These are phyloP conservation scores for Elachura formosa DNA, from an alignment of 2,113 vertebrate genomes.

Conservation along the genomic window DNA sequence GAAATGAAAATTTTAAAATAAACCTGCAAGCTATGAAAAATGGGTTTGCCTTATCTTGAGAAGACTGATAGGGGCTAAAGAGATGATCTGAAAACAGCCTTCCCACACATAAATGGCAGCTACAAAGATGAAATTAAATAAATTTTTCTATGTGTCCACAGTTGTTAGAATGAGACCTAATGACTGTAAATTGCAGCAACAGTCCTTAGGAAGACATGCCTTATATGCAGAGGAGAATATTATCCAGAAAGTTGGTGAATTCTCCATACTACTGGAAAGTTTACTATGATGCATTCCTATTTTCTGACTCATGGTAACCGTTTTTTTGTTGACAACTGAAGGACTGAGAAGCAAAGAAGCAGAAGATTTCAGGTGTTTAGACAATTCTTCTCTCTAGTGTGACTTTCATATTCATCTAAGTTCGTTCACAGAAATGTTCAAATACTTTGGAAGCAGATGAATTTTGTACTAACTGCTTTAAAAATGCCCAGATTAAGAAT, in stretches of 20 bases:
- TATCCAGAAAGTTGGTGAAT: not conserved
- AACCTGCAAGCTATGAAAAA: conserved; percentile 24
- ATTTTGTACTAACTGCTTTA: not conserved
- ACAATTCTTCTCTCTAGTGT: not conserved
- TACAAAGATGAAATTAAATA: not conserved
- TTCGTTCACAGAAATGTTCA: not conserved
- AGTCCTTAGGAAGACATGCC: not conserved
- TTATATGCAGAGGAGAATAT: not conserved
- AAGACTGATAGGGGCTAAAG: not conserved
- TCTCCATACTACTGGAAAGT: not conserved
- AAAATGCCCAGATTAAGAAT: not conserved
- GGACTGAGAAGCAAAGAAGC: not conserved
- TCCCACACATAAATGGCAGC: not conserved
- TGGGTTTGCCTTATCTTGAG: conserved; percentile 30
- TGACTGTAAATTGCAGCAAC: not conserved
- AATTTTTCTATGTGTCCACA: not conserved
- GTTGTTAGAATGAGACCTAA: not conserved
- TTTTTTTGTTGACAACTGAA: not conserved
- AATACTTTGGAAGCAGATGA: not conserved
- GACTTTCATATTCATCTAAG: not conserved
- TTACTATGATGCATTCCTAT: not conserved
- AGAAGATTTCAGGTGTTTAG: not conserved
- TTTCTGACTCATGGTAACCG: not conserved
- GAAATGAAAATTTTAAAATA: conserved; percentile 44
- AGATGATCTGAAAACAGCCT: conserved; percentile 35